These are phyloP conservation scores for Yoshiicerus persimilis DNA, from an alignment of 1,140 invertebrate species.

Conservation along the genomic window DNA sequence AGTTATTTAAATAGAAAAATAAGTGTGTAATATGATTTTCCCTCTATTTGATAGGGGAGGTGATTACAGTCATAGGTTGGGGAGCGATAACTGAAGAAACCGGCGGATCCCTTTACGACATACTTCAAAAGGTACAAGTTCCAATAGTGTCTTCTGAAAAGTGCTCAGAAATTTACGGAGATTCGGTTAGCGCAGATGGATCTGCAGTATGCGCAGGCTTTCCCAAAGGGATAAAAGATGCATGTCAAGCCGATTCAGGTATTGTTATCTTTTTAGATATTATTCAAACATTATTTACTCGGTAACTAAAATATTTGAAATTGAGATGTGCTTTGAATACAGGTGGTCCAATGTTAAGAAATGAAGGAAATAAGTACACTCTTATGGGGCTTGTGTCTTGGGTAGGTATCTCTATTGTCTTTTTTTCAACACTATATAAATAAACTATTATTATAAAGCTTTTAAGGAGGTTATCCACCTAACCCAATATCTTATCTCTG, in stretches of 20 bases:
- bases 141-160: not conserved
- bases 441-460: no score
- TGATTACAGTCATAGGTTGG: not conserved
- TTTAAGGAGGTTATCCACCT: no score
- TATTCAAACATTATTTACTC: no score
- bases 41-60: not conserved
- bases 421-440: no score
- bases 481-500: no score
- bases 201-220: conserved; percentile 35
- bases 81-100: not conserved
- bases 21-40: not conserved
- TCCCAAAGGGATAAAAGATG: conserved; percentile 9
- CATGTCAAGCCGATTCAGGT: conserved; percentile 55
- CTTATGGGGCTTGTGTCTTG: not conserved
- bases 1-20: not conserved
- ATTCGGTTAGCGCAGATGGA: not conserved
- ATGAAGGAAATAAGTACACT: not conserved
- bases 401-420: not conserved
- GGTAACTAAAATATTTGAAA: not conserved
- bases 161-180: not conserved
- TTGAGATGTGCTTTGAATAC: no score
- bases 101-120: not conserved
- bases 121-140: not conserved
- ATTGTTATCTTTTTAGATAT: no score
- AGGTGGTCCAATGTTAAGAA: not conserved